Base-by-base conservation (phyloP, 2,113 vertebrate species). In the Etia nguti region DNA sequence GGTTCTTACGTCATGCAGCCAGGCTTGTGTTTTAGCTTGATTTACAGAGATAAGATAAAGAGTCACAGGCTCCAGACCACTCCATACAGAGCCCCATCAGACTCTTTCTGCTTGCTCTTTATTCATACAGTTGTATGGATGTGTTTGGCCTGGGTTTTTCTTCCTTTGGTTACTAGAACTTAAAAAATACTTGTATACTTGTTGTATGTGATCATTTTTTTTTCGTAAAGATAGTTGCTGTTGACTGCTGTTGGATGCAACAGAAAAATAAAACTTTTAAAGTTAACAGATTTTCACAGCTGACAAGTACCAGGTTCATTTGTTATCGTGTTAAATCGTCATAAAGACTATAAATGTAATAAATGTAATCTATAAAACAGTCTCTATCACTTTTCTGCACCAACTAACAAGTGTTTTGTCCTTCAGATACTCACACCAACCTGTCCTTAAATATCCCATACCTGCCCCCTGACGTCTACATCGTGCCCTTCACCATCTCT, bases 351-450 rank as follows among this genome's bases (percentile, higher is more conserved):
- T 54, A 13, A 22, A 60, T 83, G 60, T 68, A 43, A 20, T 50
- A 77, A 59, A 77, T 48, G 31, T 10, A 46, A 60, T 38, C 41
- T 38, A 48, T 38, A 68, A 86, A 60, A 50, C 29, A 59, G 13
- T 6, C 18, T 43, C 5, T 55, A 18, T 75, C 43, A 75, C 16
- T 48, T 75, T 75, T 50, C 43, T 75, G 24, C 43, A 12, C 70
- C 9, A 48, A 75, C 26, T 50, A 50, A 50, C 15, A 50, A 29
- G 9, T 75, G 24, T 50, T 29, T 92, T 91, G 7, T 87, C 83
- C 46, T 43, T 60, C 91, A 98, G 97, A 95, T 88, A 97, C 96
- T 26, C 97, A 97, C 48, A 97, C 95, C 70, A 97, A 96, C 91
- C 96, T 98, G 80, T 97, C 96, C 43, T 88, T 97, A 90, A 97